phyloP scores from a whole-genome alignment of 2,888 invertebrate genomes.

The Hofmannophila pseudospretella region DNA sequence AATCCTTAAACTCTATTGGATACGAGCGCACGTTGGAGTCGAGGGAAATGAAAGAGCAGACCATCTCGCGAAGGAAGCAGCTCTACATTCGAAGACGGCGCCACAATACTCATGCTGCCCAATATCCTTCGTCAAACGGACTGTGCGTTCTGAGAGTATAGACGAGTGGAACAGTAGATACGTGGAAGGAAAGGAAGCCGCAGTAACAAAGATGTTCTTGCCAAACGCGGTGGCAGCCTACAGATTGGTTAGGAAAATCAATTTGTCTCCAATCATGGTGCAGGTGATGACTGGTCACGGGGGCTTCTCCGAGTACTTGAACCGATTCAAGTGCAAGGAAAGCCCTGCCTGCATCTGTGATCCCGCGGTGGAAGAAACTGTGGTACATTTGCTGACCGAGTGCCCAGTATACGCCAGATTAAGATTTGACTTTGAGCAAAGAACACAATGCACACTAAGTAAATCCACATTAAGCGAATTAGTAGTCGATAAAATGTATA shows the following conservation, averaged over 20 bases:
- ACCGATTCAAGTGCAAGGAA: background rate
- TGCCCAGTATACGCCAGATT: background rate
- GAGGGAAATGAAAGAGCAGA: conserved; percentile 14
- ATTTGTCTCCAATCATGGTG: too few relatives aligned
- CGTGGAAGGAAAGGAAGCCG: background rate
- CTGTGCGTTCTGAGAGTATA: background rate
- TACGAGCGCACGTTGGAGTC: conserved; percentile 12
- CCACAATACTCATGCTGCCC: conserved; percentile 11
- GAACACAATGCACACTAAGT: too few relatives aligned
- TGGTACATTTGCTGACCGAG: background rate
- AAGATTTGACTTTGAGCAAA: background rate
- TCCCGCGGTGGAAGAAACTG: background rate
- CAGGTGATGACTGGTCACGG: conserved; percentile 1
- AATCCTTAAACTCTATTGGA: conserved; percentile 9
- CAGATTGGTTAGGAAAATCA: background rate
- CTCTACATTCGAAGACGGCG: background rate
- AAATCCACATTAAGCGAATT: background rate
- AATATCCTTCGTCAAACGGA: conserved; percentile 1
- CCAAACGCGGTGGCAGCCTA: background rate
- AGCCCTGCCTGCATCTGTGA: background rate
- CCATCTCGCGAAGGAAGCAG: conserved; percentile 9
- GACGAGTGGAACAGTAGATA: conserved; percentile 7
- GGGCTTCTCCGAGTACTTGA: conserved; percentile 1
- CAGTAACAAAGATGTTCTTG: background rate
- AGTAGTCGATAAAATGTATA: background rate